Evolutionary conservation across 2,113 vertebrate genomes (phyloP).

Genomic region (Podilymbus podiceps): DNA sequence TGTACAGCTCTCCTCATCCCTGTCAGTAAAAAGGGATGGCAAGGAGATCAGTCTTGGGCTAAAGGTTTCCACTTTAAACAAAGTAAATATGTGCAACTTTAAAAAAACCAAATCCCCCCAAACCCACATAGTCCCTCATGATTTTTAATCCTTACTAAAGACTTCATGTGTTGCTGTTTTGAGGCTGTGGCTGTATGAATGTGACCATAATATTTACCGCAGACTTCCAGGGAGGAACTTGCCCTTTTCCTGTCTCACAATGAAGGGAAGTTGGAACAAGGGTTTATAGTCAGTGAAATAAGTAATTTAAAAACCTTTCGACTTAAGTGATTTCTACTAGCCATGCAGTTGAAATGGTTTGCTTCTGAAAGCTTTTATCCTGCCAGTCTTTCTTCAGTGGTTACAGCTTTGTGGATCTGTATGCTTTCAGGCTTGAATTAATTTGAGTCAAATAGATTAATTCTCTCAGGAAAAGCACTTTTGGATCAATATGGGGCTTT

Average conservation of each 20-base stretch:
- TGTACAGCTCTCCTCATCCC: not conserved
- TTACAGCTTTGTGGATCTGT: not conserved
- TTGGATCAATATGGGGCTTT: not conserved
- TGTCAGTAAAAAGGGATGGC: not conserved
- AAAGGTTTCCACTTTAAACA: not conserved
- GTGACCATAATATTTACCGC: slow-evolving; percentile 28
- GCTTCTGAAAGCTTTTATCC: not conserved
- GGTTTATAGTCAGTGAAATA: not conserved
- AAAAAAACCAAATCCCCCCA: not conserved
- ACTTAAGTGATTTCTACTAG: not conserved
- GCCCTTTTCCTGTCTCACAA: slow-evolving; percentile 56
- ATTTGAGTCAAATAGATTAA: not conserved
- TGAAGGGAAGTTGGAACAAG: slow-evolving; percentile 36
- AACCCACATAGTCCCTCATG: accelerated
- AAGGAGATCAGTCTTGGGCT: not conserved
- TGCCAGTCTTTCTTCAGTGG: not conserved
- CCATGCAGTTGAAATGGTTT: not conserved
- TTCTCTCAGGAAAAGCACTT: not conserved
- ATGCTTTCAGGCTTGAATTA: not conserved
- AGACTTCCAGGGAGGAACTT: slow-evolving; percentile 48
- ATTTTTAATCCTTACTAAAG: not conserved
- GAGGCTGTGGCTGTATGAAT: not conserved
- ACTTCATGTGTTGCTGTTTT: not conserved
- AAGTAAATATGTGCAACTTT: not conserved
- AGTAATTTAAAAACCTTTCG: not conserved